Evolutionary conservation across 2,797 vertebrate species (phyloP).

Genomic region (Rhinatrema bivittatum): DNA sequence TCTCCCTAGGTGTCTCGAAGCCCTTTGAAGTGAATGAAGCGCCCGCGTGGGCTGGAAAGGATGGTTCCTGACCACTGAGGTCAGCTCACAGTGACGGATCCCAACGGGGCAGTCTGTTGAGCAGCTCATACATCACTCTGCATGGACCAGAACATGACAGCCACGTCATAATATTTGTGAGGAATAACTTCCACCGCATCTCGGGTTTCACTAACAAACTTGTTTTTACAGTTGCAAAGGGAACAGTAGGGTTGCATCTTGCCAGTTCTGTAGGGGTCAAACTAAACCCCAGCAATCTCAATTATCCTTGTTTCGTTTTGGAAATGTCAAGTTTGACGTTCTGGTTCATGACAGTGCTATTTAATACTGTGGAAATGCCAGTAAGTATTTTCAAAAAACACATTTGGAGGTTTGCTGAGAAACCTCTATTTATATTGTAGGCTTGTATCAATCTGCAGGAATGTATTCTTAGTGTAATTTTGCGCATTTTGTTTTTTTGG

Average conservation of each 20-base stretch:
- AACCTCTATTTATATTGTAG: no score
- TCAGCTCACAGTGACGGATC: rapidly evolving
- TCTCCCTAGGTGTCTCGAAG: rapidly evolving
- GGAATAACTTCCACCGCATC: constrained; percentile 9
- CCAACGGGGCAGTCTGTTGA: background rate
- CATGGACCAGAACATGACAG: background rate
- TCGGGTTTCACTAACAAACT: background rate
- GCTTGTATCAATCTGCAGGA: no score
- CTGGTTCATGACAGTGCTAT: background rate
- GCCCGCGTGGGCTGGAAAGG: background rate
- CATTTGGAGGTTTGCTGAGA: no score
- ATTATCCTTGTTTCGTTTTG: constrained; percentile 1
- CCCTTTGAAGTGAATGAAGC: background rate
- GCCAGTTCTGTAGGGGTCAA: constrained; percentile 5
- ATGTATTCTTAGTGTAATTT: no score
- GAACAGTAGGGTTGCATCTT: background rate
- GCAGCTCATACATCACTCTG: background rate
- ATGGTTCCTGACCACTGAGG: background rate
- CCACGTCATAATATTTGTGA: constrained; percentile 20
- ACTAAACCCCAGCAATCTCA: constrained; percentile 5
- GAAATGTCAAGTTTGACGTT: background rate
- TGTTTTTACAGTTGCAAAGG: constrained; percentile 1
- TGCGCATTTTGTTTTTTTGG: no score
- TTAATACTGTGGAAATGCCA: background rate
- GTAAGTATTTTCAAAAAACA: no score